Percentiles rank a stretch among this genome's conserved stretches.
phyloP scores from a whole-genome alignment of 2,888 invertebrate species.

The Heliconius cydno region DNA sequence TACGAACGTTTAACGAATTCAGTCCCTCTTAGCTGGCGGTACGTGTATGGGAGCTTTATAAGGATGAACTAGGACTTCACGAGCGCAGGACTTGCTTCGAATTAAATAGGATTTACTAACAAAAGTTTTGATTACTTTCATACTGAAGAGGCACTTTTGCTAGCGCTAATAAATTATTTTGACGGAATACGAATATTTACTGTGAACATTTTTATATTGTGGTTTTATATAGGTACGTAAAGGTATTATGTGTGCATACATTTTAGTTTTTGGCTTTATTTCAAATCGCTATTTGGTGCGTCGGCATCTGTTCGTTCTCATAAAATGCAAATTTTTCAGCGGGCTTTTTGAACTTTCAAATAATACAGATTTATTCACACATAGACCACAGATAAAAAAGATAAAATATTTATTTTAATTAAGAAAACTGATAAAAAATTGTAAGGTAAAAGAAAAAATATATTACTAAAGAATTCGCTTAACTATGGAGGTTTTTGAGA shows the following conservation, averaged over 20 bases:
- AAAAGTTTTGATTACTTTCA: slow-evolving; percentile 25
- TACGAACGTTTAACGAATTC: slow-evolving; percentile 76
- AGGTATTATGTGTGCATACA: slow-evolving; percentile 5
- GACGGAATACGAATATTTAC: slow-evolving; percentile 1
- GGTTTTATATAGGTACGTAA: slow-evolving; percentile 13
- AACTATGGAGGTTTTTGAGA: slow-evolving; percentile 31
- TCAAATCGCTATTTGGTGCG: slow-evolving; percentile 30
- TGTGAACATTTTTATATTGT: background rate
- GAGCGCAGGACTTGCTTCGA: slow-evolving; percentile 30
- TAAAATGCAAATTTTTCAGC: slow-evolving; percentile 32
- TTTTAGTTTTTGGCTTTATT: slow-evolving; percentile 31
- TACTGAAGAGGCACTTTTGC: background rate
- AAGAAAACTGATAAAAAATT: background rate
- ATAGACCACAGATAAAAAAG: background rate
- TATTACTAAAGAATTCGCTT: background rate
- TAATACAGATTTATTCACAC: slow-evolving; percentile 25
- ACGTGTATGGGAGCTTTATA: slow-evolving; percentile 49
- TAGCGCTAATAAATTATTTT: slow-evolving; percentile 14
- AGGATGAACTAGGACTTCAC: slow-evolving; percentile 41
- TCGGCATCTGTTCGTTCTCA: slow-evolving; percentile 31
- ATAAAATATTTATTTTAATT: background rate
- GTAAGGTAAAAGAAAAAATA: background rate
- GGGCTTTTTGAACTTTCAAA: slow-evolving; percentile 22
- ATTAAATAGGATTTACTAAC: slow-evolving; percentile 23
- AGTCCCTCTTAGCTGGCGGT: slow-evolving; percentile 67